Percentiles rank a stretch among this genome's conserved stretches.
Conservation (phyloP, 2,888 invertebrate species). For the Caenorhabditis uteleia region DNA sequence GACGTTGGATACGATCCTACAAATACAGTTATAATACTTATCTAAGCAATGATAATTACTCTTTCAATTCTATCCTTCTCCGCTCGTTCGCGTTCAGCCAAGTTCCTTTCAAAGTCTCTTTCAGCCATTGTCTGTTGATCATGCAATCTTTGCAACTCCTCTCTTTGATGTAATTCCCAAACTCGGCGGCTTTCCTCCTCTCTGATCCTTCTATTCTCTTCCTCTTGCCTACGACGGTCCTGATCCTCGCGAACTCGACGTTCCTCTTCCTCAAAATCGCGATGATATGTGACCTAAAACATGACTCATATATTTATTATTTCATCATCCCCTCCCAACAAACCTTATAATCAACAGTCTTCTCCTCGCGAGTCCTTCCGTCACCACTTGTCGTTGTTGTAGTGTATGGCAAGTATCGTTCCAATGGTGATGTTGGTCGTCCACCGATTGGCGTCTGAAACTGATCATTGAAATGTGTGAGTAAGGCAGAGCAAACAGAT, state of each 20-base stretch:
- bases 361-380: conserved; percentile 50
- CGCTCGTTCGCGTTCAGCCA: conserved; percentile 53
- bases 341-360: conserved; percentile 49
- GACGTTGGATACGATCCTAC: conserved; percentile 28
- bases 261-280: conserved; percentile 66
- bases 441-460: conserved; percentile 44
- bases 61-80: conserved; percentile 58
- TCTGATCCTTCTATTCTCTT: conserved; percentile 44
- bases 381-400: conserved; percentile 38
- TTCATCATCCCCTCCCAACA: not conserved
- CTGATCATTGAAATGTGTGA: conserved; percentile 27
- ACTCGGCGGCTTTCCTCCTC: conserved; percentile 63
- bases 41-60: conserved; percentile 7
- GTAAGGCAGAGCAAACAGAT: conserved; percentile 15
- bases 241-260: conserved; percentile 63
- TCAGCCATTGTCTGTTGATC: conserved; percentile 58
- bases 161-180: conserved; percentile 61
- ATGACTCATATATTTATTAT: conserved; percentile 7
- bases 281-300: conserved; percentile 42
- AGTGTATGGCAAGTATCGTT: conserved; percentile 49
- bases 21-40: not conserved
- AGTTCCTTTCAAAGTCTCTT: conserved; percentile 49
- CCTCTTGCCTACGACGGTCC: conserved; percentile 38
- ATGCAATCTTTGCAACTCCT: conserved; percentile 57
- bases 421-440: conserved; percentile 42